Base-by-base conservation (phyloP, 2,113 vertebrate species). In the Engystomops pustulosus region DNA sequence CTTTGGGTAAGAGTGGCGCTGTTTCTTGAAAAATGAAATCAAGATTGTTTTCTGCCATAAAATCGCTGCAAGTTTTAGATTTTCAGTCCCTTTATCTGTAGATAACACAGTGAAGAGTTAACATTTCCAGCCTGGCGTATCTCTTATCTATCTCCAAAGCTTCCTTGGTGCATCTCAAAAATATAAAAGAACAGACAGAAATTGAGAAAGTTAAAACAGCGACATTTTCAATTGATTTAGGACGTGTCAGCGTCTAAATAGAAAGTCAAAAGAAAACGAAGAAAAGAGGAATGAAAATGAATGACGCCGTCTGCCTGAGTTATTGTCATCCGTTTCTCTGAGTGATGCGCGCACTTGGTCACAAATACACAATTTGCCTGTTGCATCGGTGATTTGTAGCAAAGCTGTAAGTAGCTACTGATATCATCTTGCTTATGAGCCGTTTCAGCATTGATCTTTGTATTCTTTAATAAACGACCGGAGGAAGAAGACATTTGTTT, bases 401-500 rank as follows among this genome's bases (percentile, higher is more conserved):
- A 10, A 69, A 25, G 30, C 72, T 68, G 49, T 77, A 44, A 68
- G 44, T 75, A 53, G 58, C 68, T 25, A 38, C 82, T 77, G 60
- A 68, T 78, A 77, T 62, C 75, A 53, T 72, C 62, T n/a, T 30
- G 72, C 82, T 76, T 71, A 82, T 84, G 82, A 78, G 65, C 82
- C 60, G 68, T 77, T 77, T 84, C 60, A 68, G 23, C 72, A 84
- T 68, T 77, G 58, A 77, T 84, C 72, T 76, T 34, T 78, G 44
- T 78, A 69, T 69, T 58, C 34, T 67, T 41, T 84, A 77, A 77
- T 84, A 77, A 84, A 84, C 53, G 82, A 84, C 72, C 72, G 45
- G 20, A 65, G 60, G 60, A 51, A 84, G 30, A 68, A 84, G 47
- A 72, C 82, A 84, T 84, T 84, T 84, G 72, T 77, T 76, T 78